These are phyloP conservation scores for Drosophila auraria DNA, from an alignment of 1,140 invertebrate genomes.

Conservation along the genomic window DNA sequence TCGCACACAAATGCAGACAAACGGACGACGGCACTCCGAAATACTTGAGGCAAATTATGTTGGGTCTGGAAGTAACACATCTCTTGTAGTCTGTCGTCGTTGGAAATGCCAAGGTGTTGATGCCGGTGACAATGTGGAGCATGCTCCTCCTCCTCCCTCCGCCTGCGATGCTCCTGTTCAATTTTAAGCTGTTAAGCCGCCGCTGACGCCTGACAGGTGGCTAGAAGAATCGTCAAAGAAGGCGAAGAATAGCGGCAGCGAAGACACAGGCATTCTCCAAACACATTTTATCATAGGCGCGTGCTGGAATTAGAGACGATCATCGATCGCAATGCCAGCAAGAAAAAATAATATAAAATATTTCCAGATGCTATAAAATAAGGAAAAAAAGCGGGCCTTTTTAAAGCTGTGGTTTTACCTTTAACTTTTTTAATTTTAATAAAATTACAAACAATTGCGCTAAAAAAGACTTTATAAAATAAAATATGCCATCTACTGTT, in stretches of 20 bases:
- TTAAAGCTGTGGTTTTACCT: background rate
- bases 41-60: conserved; percentile 72
- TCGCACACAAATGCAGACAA: conserved; percentile 35
- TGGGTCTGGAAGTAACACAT: conserved; percentile 25
- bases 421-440: too few relatives aligned
- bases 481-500: too few relatives aligned
- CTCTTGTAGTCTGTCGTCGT: conserved; percentile 15
- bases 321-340: conserved; percentile 3
- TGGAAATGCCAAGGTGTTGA: conserved; percentile 57
- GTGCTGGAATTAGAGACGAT: conserved; percentile 62
- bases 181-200: conserved; percentile 67
- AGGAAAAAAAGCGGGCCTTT: too few relatives aligned
- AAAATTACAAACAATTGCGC: too few relatives aligned
- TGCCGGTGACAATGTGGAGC: conserved; percentile 63
- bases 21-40: conserved; percentile 18
- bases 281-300: conserved; percentile 63
- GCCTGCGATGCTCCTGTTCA: conserved; percentile 1
- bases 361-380: background rate
- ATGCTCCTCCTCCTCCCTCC: background rate
- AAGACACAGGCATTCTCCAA: conserved; percentile 34
- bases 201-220: conserved; percentile 72
- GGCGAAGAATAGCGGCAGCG: conserved; percentile 1
- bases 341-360: background rate
- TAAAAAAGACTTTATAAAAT: too few relatives aligned
- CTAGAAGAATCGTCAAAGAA: conserved; percentile 30